phyloP scores from a whole-genome alignment of 2,113 vertebrate genomes.

The Phoxinus phoxinus region DNA sequence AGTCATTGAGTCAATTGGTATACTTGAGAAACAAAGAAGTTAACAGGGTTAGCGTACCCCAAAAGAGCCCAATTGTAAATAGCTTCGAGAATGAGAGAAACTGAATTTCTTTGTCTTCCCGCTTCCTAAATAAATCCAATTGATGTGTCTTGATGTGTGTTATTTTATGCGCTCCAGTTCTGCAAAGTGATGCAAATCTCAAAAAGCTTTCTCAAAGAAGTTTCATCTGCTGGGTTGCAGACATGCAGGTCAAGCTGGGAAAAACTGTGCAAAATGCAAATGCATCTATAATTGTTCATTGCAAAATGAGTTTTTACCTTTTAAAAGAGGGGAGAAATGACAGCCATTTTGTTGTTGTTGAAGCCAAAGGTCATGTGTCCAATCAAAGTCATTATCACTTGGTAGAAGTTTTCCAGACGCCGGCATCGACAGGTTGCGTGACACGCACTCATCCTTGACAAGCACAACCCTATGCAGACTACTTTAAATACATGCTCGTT shows the following conservation, averaged over 20 bases:
- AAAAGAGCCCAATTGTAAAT: conserved; percentile 33
- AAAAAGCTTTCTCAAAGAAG: background rate
- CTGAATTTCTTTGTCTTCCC: background rate
- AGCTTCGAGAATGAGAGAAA: conserved; percentile 20
- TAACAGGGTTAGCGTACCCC: conserved; percentile 26
- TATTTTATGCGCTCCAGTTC: background rate
- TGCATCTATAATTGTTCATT: too few species aligned
- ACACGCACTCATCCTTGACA: background rate
- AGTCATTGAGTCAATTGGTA: conserved; percentile 60
- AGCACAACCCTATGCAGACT: background rate
- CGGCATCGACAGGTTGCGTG: background rate
- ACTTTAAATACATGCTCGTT: background rate
- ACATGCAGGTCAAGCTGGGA: too few species aligned
- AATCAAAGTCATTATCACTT: background rate
- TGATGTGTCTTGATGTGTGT: conserved; percentile 13
- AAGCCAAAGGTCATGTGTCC: background rate
- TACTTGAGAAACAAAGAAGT: conserved; percentile 44
- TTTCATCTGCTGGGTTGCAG: background rate
- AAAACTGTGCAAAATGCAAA: background rate
- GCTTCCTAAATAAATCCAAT: conserved; percentile 4
- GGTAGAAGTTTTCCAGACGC: background rate
- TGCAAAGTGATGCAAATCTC: background rate
- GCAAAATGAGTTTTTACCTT: too few species aligned
- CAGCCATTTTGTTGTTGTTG: background rate
- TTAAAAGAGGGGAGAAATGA: too few species aligned